These are phyloP conservation scores for Sisor rabdophorus DNA, from an alignment of 2,113 vertebrate genomes.

Conservation along the genomic window DNA sequence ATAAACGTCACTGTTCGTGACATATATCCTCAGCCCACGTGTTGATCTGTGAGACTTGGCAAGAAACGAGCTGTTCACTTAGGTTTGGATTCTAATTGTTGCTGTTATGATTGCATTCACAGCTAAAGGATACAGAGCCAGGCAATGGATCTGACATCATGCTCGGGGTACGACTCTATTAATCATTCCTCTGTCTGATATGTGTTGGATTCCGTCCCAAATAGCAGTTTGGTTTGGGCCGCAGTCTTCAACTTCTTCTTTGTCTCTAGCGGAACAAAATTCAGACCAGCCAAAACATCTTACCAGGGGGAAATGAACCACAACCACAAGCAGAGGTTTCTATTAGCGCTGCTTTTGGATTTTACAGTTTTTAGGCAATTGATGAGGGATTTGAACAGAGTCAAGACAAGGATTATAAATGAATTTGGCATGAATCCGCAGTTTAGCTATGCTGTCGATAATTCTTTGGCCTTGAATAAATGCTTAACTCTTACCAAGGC, in stretches of 20 bases:
- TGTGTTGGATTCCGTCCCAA: conserved; percentile 35
- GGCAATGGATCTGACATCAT: conserved; percentile 69
- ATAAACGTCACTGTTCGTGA: conserved; percentile 49
- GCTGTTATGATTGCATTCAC: conserved; percentile 67
- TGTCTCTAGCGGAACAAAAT: conserved; percentile 49
- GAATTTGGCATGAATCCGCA: conserved; percentile 38
- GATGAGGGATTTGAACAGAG: conserved; percentile 48
- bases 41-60: conserved; percentile 38
- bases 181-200: conserved; percentile 60
- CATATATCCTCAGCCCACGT: conserved; percentile 47
- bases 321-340: conserved; percentile 55
- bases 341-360: conserved; percentile 55
- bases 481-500: conserved; percentile 58
- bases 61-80: conserved; percentile 42
- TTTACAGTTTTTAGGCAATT: conserved; percentile 51
- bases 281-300: conserved; percentile 54
- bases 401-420: conserved; percentile 51
- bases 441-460: conserved; percentile 41
- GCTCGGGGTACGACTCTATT: conserved; percentile 61
- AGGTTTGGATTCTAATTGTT: conserved; percentile 57
- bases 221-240: conserved; percentile 10
- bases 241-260: not conserved
- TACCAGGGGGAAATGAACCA: conserved; percentile 50
- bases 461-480: conserved; percentile 55
- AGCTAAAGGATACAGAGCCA: conserved; percentile 61